Evolutionary conservation across 1,140 invertebrate species (phyloP).

Genomic region (Scaptomyza graminum): DNA sequence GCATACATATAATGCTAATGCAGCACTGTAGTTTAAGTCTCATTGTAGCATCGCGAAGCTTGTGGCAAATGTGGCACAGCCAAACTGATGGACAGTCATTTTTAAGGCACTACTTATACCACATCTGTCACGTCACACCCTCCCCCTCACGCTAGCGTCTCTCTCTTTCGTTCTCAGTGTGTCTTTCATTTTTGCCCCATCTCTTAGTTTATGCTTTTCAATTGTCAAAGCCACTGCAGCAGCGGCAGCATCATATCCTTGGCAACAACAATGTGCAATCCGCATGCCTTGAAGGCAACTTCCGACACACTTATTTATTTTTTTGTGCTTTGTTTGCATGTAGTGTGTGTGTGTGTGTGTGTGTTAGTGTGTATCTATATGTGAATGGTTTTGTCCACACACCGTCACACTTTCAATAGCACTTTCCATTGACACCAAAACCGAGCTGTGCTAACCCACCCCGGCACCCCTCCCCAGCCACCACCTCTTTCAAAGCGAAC

Average conservation of each 20-base stretch:
- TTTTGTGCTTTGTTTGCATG: slow-evolving; percentile 41
- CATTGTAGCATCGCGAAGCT: slow-evolving; percentile 10
- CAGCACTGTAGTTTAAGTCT: not conserved
- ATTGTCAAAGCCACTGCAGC: slow-evolving; percentile 59
- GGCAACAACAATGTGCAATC: slow-evolving; percentile 62
- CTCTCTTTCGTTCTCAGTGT: slow-evolving; percentile 7
- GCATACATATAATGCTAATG: slow-evolving; percentile 13
- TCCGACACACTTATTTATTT: slow-evolving; percentile 68
- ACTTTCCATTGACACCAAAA: slow-evolving; percentile 71
- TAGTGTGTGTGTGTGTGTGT: slow-evolving; percentile 21
- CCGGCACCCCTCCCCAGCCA: not conserved
- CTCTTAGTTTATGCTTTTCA: slow-evolving; percentile 46
- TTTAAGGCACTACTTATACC: slow-evolving; percentile 29
- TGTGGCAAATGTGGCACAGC: slow-evolving; percentile 19
- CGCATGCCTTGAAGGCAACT: slow-evolving; percentile 68
- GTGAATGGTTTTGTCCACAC: slow-evolving; percentile 53
- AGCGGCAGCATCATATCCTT: slow-evolving; percentile 7
- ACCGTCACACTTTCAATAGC: slow-evolving; percentile 62
- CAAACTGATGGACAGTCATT: slow-evolving; percentile 32
- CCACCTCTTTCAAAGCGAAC: slow-evolving; percentile 13
- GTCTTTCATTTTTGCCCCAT: slow-evolving; percentile 23
- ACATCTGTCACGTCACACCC: slow-evolving; percentile 23
- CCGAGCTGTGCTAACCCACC: slow-evolving; percentile 2
- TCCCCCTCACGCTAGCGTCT: slow-evolving; percentile 26
- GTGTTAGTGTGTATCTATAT: slow-evolving; percentile 25